Evolutionary conservation across 2,888 invertebrate genomes (phyloP).

Genomic region (Amphipoea lucens): DNA sequence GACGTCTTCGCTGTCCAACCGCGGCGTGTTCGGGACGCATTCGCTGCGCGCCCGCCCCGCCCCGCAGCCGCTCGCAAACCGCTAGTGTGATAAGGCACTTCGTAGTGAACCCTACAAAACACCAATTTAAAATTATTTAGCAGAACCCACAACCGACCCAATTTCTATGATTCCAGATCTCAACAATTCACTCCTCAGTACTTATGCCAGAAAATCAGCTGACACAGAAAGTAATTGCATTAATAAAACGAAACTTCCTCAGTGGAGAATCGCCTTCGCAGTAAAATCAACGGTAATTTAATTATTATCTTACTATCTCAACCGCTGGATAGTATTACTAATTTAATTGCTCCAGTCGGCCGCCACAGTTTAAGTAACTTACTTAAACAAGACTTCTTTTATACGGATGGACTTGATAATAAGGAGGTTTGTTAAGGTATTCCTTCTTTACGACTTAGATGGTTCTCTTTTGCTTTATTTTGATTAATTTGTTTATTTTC

Average conservation of each 20-base stretch:
- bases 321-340: constrained; percentile 68
- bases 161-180: constrained; percentile 18
- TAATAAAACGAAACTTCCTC: constrained; percentile 58
- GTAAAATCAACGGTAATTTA: constrained; percentile 64
- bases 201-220: constrained; percentile 49
- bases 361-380: constrained; percentile 76
- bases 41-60: no score
- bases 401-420: constrained; percentile 40
- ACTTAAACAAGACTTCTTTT: constrained; percentile 74
- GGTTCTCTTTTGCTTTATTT: not conserved
- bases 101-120: not conserved
- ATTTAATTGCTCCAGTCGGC: constrained; percentile 70
- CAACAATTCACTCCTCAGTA: constrained; percentile 33
- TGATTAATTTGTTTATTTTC: not conserved
- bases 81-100: no score
- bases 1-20: no score
- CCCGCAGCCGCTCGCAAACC: no score
- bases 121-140: not conserved
- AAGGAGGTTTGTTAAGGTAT: constrained; percentile 41
- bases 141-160: not conserved
- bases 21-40: no score
- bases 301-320: constrained; percentile 64
- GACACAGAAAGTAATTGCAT: constrained; percentile 53
- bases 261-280: constrained; percentile 54
- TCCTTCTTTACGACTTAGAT: constrained; percentile 9